Percentiles rank a stretch among this genome's conserved stretches.
Conservation (phyloP, 2,797 vertebrate species). For the Vultur gryphus region DNA sequence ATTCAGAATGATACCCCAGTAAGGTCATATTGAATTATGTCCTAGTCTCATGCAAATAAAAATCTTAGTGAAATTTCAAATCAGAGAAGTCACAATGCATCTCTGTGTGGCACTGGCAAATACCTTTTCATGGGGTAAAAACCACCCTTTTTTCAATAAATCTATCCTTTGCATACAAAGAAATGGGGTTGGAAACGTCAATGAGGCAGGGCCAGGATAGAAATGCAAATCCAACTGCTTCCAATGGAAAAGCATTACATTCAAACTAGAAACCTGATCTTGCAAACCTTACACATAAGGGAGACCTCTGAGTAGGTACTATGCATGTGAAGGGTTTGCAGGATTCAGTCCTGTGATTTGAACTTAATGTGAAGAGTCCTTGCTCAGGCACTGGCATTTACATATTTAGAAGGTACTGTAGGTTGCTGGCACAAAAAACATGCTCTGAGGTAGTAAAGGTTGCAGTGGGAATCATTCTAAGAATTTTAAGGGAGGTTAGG, state of each 20-base stretch:
- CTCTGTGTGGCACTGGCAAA: neutral
- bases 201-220: neutral
- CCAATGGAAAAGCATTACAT: neutral
- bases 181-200: neutral
- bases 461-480: neutral
- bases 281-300: neutral
- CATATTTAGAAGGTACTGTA: neutral
- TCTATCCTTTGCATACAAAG: neutral
- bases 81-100: neutral
- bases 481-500: neutral
- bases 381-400: neutral
- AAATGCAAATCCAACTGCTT: neutral
- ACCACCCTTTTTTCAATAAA: neutral
- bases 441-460: neutral
- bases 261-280: neutral
- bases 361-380: neutral
- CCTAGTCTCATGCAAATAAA: conserved; percentile 12
- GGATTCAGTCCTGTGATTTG: neutral
- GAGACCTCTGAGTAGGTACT: neutral
- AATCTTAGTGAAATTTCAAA: conserved; percentile 11
- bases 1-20: neutral
- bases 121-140: neutral
- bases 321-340: neutral
- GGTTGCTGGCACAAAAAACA: neutral
- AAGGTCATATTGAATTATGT: neutral